Conservation (phyloP, 2,888 invertebrate genomes). For the Aleiodes leptofemur region DNA sequence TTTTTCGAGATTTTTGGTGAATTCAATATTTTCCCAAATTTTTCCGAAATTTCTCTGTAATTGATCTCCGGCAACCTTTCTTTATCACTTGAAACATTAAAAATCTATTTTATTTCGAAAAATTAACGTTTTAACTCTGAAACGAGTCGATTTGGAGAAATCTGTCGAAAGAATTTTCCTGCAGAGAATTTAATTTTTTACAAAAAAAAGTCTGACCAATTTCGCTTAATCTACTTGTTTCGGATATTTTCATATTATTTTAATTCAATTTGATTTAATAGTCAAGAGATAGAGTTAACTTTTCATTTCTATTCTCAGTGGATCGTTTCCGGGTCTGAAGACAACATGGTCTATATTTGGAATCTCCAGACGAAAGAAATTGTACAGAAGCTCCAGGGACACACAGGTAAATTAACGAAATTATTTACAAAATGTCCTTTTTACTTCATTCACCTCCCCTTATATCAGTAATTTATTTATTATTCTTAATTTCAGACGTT, state of each 20-base stretch:
- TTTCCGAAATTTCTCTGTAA: no score
- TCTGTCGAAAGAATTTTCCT: no score
- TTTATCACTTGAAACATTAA: no score
- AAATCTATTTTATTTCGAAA: no score
- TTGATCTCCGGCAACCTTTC: no score
- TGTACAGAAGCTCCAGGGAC: constrained; percentile 97
- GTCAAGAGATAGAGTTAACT: neutral
- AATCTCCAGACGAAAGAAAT: constrained; percentile 99
- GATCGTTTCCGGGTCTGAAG: constrained; percentile 99
- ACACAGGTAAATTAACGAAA: constrained; percentile 83
- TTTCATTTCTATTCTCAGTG: constrained; percentile 81
- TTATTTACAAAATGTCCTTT: neutral
- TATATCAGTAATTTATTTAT: constrained; percentile 6
- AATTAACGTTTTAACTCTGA: no score
- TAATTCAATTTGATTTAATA: no score
- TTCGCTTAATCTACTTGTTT: neutral
- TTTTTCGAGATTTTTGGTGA: no score
- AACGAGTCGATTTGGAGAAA: neutral
- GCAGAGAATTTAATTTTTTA: no score
- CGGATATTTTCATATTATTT: neutral
- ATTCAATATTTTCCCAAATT: no score
- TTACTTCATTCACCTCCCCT: neutral
- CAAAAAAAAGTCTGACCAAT: neutral
- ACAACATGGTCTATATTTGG: constrained; percentile 99
- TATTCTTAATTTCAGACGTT: constrained; percentile 78